phyloP scores from a whole-genome alignment of 2,113 vertebrate genomes.

The Mus musculus region DNA sequence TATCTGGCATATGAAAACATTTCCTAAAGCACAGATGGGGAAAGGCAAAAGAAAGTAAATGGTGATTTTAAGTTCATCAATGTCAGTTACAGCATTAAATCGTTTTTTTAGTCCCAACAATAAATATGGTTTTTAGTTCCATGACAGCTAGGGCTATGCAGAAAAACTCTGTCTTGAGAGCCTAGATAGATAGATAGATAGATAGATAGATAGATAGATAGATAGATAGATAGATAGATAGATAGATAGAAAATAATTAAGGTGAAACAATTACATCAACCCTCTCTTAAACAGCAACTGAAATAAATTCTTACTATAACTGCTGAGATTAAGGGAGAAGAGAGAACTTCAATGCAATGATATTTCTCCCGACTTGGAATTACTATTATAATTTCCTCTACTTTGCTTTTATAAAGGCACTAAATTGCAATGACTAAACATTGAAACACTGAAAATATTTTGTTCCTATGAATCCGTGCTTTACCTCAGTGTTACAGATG shows the following conservation, averaged over 20 bases:
- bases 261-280: neutral
- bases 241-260: neutral
- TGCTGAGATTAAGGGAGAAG: neutral
- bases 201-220: neutral
- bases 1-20: neutral
- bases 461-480: neutral
- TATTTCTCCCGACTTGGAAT: neutral
- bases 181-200: neutral
- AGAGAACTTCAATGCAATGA: neutral
- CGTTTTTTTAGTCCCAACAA: neutral
- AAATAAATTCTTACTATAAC: neutral
- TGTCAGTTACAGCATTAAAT: neutral
- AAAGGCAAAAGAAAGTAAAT: neutral
- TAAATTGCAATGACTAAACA: neutral
- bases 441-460: neutral
- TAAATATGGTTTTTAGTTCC: too few relatives aligned
- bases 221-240: neutral
- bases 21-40: neutral
- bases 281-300: neutral
- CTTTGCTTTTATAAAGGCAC: neutral
- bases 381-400: neutral
- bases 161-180: too few relatives aligned
- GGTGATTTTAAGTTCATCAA: neutral
- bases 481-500: neutral
- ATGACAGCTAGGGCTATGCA: too few relatives aligned